Evolutionary conservation across 2,888 invertebrate genomes (phyloP).

Genomic region (Thecophora atra): DNA sequence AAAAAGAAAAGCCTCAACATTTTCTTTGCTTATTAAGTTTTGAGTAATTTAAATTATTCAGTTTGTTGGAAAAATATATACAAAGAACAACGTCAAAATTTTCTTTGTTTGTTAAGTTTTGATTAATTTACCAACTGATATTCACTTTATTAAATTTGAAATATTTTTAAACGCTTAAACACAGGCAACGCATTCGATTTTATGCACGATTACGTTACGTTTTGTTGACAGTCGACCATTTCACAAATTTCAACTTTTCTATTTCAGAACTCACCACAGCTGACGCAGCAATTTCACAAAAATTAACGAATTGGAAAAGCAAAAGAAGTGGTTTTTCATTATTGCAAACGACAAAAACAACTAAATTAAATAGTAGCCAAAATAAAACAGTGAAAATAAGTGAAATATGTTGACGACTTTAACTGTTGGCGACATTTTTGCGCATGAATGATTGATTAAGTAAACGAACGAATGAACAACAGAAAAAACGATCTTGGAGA

Average conservation of each 20-base stretch:
- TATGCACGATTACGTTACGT: slow-evolving; percentile 28
- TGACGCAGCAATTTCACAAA: not conserved
- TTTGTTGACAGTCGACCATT: slow-evolving; percentile 19
- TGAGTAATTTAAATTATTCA: no score
- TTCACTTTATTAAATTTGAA: no score
- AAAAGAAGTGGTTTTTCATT: not conserved
- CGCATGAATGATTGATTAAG: slow-evolving; percentile 24
- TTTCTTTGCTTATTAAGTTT: no score
- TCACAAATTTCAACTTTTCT: slow-evolving; percentile 11
- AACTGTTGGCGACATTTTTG: slow-evolving; percentile 24
- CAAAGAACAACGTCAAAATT: no score
- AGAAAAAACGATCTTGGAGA: not conserved
- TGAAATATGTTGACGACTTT: not conserved
- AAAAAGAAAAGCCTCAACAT: no score
- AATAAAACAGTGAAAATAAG: not conserved
- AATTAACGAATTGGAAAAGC: slow-evolving; percentile 32
- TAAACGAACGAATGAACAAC: not conserved
- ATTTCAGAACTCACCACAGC: not conserved
- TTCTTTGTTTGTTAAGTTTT: no score
- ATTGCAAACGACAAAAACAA: not conserved
- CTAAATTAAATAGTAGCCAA: not conserved
- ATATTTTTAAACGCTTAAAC: no score
- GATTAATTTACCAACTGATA: no score
- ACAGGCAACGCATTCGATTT: no score
- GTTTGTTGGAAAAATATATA: no score